Evolutionary conservation across 2,888 invertebrate genomes (phyloP), one percentile per base, ranked within the genome.

Genomic region (Gasteruption jaculator): DNA sequence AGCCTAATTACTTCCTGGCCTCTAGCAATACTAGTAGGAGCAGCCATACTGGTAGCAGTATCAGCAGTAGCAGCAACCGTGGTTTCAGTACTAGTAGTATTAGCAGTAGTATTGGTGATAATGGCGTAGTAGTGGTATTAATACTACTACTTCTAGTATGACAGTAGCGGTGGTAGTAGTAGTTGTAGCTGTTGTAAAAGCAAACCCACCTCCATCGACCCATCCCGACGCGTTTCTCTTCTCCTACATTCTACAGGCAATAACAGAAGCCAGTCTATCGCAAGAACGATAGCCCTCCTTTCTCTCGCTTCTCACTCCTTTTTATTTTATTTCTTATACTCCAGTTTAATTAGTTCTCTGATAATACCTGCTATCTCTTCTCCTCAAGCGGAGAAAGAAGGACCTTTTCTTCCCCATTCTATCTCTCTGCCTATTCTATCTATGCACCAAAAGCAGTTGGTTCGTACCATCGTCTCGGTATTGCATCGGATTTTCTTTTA

Each of bases 261-360:
- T 12, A 4, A 11, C n/a, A 18, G 18, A 11, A 30, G 30, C 30
- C 43, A 52, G 54, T 53, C 54, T 49, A 59, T 56, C 56, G 51
- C 45, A 52, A 54, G 56, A 59, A 59, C 61, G 59, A 61, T 60
- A 60, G 58, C 57, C 54, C 47, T 37, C 25, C 15, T n/a, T 11
- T 29, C 18, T 16, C 15, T 18, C 22, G 14, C 6, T 34, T n/a
- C 26, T 43, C 43, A 29, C n/a, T 32, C 40, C 58, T 56, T 63
- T n/a, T 61, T 57, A 61, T 63, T 65, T 63, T 59, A 64, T 63
- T 65, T 63, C 64, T 64, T 61, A 63, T 58, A 58, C 58, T 56
- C 55, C 54, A 60, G 61, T 65, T 66, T 65, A 66, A 66, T 65
- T 66, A 65, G 65, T 65, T 64, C 56, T 48, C 53, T 56, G 61